phyloP scores from a whole-genome alignment of 1,140 invertebrate genomes.

The Pseudomyrmex gracilis region DNA sequence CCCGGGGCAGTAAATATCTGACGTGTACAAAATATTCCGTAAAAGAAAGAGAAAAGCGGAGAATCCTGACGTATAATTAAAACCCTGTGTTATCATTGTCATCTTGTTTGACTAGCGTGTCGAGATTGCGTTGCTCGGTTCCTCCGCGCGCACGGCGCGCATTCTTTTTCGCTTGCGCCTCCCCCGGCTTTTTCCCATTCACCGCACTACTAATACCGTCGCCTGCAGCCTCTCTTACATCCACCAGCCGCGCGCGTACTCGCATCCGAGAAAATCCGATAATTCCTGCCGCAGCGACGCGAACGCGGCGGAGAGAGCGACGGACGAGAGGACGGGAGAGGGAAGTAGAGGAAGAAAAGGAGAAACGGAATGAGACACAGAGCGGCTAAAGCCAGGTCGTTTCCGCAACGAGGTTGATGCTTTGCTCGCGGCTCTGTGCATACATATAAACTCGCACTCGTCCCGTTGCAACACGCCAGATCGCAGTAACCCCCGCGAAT shows the following conservation, averaged over 20 bases:
- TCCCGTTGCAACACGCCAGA: conserved; percentile 25
- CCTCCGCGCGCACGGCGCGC: background rate
- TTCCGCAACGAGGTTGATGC: conserved; percentile 64
- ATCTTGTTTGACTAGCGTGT: conserved; percentile 14
- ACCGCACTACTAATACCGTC: conserved; percentile 51
- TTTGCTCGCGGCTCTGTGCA: conserved; percentile 64
- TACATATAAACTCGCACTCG: conserved; percentile 45
- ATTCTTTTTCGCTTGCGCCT: conserved; percentile 40
- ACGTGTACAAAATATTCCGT: background rate
- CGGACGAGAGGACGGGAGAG: conserved; percentile 20
- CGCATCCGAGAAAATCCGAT: conserved; percentile 72
- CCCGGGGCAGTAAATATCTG: background rate
- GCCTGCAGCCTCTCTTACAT: conserved; percentile 46
- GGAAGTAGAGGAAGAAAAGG: conserved; percentile 52
- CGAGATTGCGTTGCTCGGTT: conserved; percentile 49
- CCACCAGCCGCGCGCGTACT: conserved; percentile 48
- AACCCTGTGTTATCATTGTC: conserved; percentile 9
- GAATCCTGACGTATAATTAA: conserved; percentile 8
- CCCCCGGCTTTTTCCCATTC: conserved; percentile 22
- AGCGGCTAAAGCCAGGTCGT: conserved; percentile 62
- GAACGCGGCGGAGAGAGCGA: background rate
- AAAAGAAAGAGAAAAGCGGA: no score
- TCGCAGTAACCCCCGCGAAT: conserved; percentile 50
- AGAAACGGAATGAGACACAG: conserved; percentile 51
- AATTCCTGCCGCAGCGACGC: conserved; percentile 64